phyloP scores from a whole-genome alignment of 2,113 vertebrate genomes.

The Pantherophis guttatus region DNA sequence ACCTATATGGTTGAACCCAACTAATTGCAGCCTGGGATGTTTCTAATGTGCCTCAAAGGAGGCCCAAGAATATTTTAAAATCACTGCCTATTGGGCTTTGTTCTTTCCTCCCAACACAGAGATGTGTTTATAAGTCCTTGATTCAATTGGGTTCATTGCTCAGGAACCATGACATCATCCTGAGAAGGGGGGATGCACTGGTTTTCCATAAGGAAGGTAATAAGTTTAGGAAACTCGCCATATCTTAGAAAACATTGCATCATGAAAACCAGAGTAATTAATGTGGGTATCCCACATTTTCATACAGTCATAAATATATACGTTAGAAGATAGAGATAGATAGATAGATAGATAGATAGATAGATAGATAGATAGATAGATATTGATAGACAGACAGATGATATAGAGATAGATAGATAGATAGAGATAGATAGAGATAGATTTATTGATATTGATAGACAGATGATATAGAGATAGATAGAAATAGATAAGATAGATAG shows the following conservation, averaged over 20 bases:
- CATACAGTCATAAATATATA: too few relatives aligned
- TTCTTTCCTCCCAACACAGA: background rate
- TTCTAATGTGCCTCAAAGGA: background rate
- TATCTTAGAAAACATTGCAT: background rate
- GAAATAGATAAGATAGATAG: too few relatives aligned
- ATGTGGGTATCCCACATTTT: background rate
- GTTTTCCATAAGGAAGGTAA: background rate
- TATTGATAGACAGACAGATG: too few relatives aligned
- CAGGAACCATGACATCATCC: background rate
- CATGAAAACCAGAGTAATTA: background rate
- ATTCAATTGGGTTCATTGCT: too few relatives aligned
- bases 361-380: too few relatives aligned
- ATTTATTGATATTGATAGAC: too few relatives aligned
- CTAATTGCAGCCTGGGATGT: too few relatives aligned
- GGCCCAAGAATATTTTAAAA: background rate
- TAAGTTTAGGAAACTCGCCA: background rate
- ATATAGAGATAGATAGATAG: too few relatives aligned
- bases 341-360: too few relatives aligned
- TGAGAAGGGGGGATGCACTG: background rate
- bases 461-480: too few relatives aligned
- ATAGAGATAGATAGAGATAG: rapidly evolving
- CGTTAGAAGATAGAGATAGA: too few relatives aligned
- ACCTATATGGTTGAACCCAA: background rate
- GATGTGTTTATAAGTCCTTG: background rate
- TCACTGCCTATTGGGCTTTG: background rate